Base-by-base conservation (phyloP, 2,797 vertebrate genomes). In the Sebastes minor region DNA sequence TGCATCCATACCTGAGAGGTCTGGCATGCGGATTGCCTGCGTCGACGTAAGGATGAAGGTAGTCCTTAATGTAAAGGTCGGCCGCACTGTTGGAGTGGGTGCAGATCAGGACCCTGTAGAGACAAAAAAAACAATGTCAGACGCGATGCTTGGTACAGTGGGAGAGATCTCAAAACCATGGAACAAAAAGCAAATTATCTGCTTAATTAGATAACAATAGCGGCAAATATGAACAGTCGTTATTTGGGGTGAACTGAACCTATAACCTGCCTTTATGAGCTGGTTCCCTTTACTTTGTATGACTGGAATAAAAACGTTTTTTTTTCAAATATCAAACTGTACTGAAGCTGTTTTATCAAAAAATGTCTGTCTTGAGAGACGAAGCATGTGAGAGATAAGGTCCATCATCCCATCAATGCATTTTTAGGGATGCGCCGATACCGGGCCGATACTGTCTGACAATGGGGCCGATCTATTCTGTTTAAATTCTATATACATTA, bases 1-100 rank as follows among this genome's bases (percentile, higher is more conserved):
- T 59, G 33, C 59, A 38, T 61, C 20, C 74, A 62, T 94, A 99
- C 99, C 99, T 99, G 98, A 99, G 98, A 96, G 99, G 99, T 97
- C 97, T 97, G 91, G 99, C 99, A 91, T 99, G 98, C 77, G 97
- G 95, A 94, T 99, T 99, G 95, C 99, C 99, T 94, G 97, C 97
- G 96, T 99, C 98, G 91, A 99, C 98, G 88, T 99, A 99, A 83
- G 99, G 99, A 96, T 99, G 99, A 96, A 99, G 98, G 95, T 99
- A 99, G 96, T 99, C 98, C 96, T 99, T 99, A 95, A 99, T 99
- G 96, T 99, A 99, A 95, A 99, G 97, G 95, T 99, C 99, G 94
- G 99, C 99, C 77, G 99, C 99, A 94, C 99, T 99, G 97, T 99
- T 99, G 94, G 99, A 99, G 96, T 99, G 99, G 95, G 99, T 99